phyloP scores from a whole-genome alignment of 2,888 invertebrate genomes.

The Tyria jacobaeae region DNA sequence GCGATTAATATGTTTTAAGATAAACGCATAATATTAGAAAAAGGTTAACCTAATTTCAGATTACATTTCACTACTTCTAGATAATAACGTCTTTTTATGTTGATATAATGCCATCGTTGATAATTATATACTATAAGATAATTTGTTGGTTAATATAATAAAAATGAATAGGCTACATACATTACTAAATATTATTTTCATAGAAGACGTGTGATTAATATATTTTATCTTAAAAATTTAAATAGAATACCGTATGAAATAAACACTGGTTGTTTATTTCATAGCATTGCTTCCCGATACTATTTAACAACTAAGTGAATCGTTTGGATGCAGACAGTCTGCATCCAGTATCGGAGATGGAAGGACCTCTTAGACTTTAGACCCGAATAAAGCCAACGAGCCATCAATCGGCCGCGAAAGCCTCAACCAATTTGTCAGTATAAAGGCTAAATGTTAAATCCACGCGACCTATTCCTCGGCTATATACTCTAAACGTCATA shows the following conservation, averaged over 20 bases:
- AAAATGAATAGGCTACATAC: background rate
- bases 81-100: background rate
- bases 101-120: background rate
- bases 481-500: no score
- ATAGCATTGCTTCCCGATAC: constrained; percentile 6
- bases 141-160: background rate
- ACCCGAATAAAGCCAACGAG: no score
- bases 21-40: background rate
- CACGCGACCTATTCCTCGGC: no score
- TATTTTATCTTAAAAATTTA: constrained; percentile 4
- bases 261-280: background rate
- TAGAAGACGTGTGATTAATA: constrained; percentile 5
- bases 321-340: no score
- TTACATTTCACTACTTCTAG: background rate
- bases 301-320: background rate
- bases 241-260: background rate
- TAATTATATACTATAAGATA: background rate
- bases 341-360: no score
- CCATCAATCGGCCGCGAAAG: no score
- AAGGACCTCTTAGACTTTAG: no score
- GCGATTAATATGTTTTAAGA: background rate
- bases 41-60: background rate
- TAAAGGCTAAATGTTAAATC: no score
- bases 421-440: no score
- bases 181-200: background rate